Evolutionary conservation across 2,888 invertebrate species (phyloP).

Genomic region (Bhutanitis thaidina): DNA sequence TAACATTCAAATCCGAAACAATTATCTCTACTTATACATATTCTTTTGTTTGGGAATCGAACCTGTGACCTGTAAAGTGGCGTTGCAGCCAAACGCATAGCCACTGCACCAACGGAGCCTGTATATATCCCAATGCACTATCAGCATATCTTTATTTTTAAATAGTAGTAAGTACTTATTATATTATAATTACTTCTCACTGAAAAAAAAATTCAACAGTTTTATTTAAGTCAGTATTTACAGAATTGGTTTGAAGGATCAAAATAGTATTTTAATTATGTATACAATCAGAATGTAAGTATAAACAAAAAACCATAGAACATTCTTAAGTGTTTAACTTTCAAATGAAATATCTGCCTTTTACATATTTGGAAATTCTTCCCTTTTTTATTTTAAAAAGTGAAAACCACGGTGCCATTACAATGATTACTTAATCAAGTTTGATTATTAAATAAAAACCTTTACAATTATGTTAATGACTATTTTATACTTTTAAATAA

Average conservation of each 20-base stretch:
- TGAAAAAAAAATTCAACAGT: no score
- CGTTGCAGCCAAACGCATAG: no score
- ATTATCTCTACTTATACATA: no score
- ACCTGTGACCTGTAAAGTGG: no score
- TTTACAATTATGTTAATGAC: not conserved
- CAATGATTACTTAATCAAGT: conserved; percentile 28
- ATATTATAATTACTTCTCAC: no score
- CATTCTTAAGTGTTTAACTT: conserved; percentile 5
- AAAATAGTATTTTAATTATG: not conserved
- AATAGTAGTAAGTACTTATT: no score
- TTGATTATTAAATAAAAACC: not conserved
- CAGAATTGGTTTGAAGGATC: not conserved
- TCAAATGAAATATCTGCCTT: conserved; percentile 31
- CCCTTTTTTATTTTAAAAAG: conserved; percentile 25
- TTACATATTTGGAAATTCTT: conserved; percentile 44
- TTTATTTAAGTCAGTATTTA: no score
- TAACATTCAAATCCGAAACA: no score
- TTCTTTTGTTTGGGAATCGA: no score
- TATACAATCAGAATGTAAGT: not conserved
- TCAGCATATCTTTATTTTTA: no score
- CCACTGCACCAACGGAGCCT: no score
- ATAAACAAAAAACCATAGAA: conserved; percentile 9
- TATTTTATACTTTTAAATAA: not conserved
- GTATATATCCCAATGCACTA: no score
- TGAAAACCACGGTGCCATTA: conserved; percentile 68